A percentile compares a stretch with the other conserved stretches of the same genome.
phyloP scores from a whole-genome alignment of 1,140 invertebrate species.

The Ectropis grisescens region DNA sequence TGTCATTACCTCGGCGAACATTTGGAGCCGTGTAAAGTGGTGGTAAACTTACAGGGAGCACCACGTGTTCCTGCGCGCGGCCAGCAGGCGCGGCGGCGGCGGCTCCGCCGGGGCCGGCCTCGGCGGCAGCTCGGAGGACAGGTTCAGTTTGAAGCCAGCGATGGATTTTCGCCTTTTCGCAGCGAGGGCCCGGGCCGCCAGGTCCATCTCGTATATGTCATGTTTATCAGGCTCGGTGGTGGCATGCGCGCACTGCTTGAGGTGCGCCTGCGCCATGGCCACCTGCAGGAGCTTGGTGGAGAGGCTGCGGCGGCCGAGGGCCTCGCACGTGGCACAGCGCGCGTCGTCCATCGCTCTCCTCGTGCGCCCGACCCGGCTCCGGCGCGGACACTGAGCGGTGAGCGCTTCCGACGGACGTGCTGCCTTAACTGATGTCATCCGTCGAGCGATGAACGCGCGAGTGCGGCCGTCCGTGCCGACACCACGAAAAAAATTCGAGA shows the following conservation, averaged over 20 bases:
- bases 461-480: slow-evolving; percentile 40
- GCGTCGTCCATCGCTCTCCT: slow-evolving; percentile 55
- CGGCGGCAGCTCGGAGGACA: slow-evolving; percentile 31
- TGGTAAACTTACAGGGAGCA: slow-evolving; percentile 63
- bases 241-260: slow-evolving; percentile 46
- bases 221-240: slow-evolving; percentile 29
- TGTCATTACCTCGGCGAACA: too few species aligned
- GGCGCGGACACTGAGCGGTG: slow-evolving; percentile 55
- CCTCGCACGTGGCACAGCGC: slow-evolving; percentile 58
- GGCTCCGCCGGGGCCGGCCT: slow-evolving; percentile 29
- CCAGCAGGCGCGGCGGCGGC: slow-evolving; percentile 31
- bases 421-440: slow-evolving; percentile 65
- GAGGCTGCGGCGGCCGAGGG: slow-evolving; percentile 50
- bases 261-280: slow-evolving; percentile 60
- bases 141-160: slow-evolving; percentile 47
- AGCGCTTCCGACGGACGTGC: slow-evolving; percentile 53
- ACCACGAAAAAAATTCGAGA: slow-evolving; percentile 49
- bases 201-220: slow-evolving; percentile 39
- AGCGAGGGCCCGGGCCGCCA: slow-evolving; percentile 51
- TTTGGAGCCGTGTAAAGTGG: too few species aligned
- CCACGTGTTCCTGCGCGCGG: slow-evolving; percentile 63
- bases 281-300: slow-evolving; percentile 58
- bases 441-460: slow-evolving; percentile 47
- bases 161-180: slow-evolving; percentile 61
- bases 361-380: slow-evolving; percentile 55